Evolutionary conservation across 1,140 invertebrate genomes (phyloP), one percentile per base, ranked within the genome.

Genomic region (Acyrthosiphon pisum): DNA sequence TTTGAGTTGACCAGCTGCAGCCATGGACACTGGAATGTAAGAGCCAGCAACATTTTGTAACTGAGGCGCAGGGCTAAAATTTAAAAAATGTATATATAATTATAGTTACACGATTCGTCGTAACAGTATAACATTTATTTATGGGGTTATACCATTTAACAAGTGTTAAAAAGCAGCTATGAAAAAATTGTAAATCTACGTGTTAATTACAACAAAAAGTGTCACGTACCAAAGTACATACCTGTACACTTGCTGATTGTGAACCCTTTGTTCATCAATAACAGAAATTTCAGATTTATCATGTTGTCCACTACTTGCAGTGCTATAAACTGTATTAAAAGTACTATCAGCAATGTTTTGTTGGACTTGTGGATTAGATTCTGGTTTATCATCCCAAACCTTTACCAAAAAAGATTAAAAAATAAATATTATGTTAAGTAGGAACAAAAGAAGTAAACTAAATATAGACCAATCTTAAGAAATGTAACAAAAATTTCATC

Each of bases 151-250:
- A 92, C 46, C 35, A 86, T 84, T 1, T n/a, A 37, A 92, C 22
- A 0, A 14, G 30, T 93, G 48, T 93, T 83, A 93, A 86, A 53
- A 86, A 84, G 81, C 91, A 86, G 50, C 23, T 56, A 41, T 86
- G 37, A 44, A 93, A 81, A 86, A 86, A 86, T 37, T 41, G 56
- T 86, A 93, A 91, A 50, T 30, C 37, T 93, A 93, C 50, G 68
- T 81, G 91, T 93, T 93, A 93, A 44, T 93, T 86, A 93, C 81
- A 93, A 93, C 90, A 86, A 93, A 93, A 93, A 56, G 81, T 93
- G 76, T 93, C 81, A 93, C 91, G 91, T 93, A 93, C 91, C 91
- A 93, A 93, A 93, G 81, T 93, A 93, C 91, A 93, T 93, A 93
- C 91, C 91, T 93, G 91, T 93, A 93, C 91, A 93, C 91, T 93